These are phyloP conservation scores for Coccyzus lansbergi DNA, from an alignment of 2,797 vertebrate species.

Conservation along the genomic window DNA sequence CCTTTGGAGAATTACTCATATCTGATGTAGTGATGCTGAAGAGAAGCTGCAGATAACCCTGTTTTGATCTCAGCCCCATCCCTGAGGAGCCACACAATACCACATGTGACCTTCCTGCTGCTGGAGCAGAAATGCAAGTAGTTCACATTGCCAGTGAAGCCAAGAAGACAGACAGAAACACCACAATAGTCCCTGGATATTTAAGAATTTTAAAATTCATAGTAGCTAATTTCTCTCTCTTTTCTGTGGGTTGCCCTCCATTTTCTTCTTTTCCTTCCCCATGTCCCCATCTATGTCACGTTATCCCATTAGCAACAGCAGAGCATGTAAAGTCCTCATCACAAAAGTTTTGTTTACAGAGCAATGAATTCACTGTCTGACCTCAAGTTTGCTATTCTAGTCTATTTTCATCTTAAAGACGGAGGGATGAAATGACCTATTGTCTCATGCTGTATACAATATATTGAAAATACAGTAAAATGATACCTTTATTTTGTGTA, in stretches of 20 bases:
- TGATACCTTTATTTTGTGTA: neutral
- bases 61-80: neutral
- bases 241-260: neutral
- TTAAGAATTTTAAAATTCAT: neutral
- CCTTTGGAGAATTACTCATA: neutral
- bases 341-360: neutral
- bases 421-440: neutral
- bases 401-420: neutral
- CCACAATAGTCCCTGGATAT: neutral
- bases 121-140: neutral
- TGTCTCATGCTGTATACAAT: neutral
- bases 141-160: neutral
- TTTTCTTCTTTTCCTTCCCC: neutral
- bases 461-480: neutral
- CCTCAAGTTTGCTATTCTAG: neutral
- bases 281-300: neutral
- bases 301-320: neutral
- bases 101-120: rapidly evolving
- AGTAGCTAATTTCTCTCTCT: neutral
- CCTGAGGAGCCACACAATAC: neutral
- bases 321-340: neutral
- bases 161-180: neutral
- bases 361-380: neutral
- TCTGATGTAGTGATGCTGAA: neutral
- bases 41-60: neutral